Conservation (phyloP, 2,113 vertebrate species). For the Dipodomys ordii region DNA sequence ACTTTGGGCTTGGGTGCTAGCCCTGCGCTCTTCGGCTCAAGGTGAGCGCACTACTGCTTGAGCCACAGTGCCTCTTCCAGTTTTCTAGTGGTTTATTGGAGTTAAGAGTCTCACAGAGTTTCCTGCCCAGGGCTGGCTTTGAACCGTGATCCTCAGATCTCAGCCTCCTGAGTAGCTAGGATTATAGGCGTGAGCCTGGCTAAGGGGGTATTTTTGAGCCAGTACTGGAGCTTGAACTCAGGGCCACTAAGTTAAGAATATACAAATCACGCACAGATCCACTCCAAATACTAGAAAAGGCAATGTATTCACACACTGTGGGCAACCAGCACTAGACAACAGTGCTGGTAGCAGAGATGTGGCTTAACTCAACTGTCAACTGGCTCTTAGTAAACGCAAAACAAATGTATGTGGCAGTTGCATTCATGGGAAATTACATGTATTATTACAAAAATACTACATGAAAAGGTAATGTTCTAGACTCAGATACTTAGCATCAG, state of each 20-base stretch:
- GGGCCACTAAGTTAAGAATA: neutral
- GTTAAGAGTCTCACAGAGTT: too few relatives aligned
- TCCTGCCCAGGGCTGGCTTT: too few relatives aligned
- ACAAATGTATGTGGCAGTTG: neutral
- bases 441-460: slow-evolving; percentile 1
- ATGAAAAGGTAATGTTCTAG: neutral
- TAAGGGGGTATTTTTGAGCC: too few relatives aligned
- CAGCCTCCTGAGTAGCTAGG: too few relatives aligned
- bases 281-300: neutral
- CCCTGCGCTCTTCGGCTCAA: too few relatives aligned
- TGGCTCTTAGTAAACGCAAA: slow-evolving; percentile 2
- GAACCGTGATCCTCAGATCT: too few relatives aligned
- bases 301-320: too few relatives aligned
- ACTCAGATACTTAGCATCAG: slow-evolving; percentile 30
- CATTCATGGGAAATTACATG: slow-evolving; percentile 16
- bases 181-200: too few relatives aligned
- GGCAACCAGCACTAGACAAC: neutral
- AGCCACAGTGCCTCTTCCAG: too few relatives aligned
- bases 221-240: neutral
- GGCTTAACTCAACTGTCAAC: neutral
- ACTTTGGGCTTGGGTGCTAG: neutral
- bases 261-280: neutral
- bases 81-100: too few relatives aligned
- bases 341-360: neutral
- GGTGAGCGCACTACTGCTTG: too few relatives aligned